These are phyloP conservation scores for Acrocephalus scirpaceus DNA, from an alignment of 2,797 vertebrate species.

Conservation along the genomic window DNA sequence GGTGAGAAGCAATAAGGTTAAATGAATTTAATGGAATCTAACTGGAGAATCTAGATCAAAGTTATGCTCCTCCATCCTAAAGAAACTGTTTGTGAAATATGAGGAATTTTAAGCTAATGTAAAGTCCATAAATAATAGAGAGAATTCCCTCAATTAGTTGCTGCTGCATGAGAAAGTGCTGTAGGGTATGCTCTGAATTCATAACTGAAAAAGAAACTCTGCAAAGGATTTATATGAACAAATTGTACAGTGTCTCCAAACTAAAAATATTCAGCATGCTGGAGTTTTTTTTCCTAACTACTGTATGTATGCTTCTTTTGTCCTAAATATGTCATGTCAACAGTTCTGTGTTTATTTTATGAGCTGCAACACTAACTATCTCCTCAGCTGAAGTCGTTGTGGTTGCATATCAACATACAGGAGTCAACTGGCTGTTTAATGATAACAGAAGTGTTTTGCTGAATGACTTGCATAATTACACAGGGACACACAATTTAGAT, in stretches of 20 bases:
- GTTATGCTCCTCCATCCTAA: neutral
- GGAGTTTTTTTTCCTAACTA: neutral
- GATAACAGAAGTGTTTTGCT: conserved; percentile 23
- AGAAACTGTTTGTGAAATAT: conserved; percentile 37
- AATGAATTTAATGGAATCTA: conserved; percentile 13
- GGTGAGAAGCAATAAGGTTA: neutral
- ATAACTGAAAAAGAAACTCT: neutral
- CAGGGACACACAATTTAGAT: neutral
- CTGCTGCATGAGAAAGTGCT: conserved; percentile 31
- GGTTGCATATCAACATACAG: neutral
- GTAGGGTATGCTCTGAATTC: conserved; percentile 41
- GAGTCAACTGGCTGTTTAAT: neutral
- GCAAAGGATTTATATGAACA: conserved; percentile 37
- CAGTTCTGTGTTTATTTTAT: conserved; percentile 17
- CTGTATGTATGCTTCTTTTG: conserved; percentile 17
- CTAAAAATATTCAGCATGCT: neutral
- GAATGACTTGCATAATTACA: neutral
- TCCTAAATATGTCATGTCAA: conserved; percentile 56
- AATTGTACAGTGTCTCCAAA: conserved; percentile 14
- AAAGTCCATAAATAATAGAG: conserved; percentile 56
- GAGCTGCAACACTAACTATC: neutral
- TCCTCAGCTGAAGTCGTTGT: neutral
- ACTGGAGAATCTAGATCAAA: conserved; percentile 25
- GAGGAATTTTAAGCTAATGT: conserved; percentile 37
- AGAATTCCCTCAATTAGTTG: conserved; percentile 31